phyloP scores from a whole-genome alignment of 2,797 vertebrate species.

The Sandelia bainsii region DNA sequence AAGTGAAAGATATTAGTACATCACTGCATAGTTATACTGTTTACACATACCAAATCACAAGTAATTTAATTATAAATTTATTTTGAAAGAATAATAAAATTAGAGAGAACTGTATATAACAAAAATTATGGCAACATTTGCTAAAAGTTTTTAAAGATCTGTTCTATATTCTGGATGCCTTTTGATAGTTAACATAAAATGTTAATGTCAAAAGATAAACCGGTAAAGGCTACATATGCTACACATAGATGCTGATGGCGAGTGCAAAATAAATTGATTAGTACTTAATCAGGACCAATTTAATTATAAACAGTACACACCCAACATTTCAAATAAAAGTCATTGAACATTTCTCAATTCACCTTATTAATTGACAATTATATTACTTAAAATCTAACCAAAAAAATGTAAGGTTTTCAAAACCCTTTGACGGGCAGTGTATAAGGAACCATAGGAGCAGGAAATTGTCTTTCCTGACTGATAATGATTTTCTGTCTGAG shows the following conservation, averaged over 20 bases:
- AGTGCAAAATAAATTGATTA: neutral
- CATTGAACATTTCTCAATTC: neutral
- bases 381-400: neutral
- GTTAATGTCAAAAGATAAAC: neutral
- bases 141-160: neutral
- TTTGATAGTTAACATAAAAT: neutral
- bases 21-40: too few species aligned
- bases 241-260: neutral
- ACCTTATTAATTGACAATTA: neutral
- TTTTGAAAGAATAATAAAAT: too few species aligned
- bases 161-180: neutral
- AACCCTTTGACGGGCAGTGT: slow-evolving; percentile 43
- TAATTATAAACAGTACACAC: neutral
- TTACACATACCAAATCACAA: neutral
- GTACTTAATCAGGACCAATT: neutral
- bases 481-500: slow-evolving; percentile 80
- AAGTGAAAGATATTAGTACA: too few species aligned
- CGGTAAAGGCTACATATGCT: too few species aligned
- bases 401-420: slow-evolving; percentile 28
- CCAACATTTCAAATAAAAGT: neutral
- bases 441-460: slow-evolving; percentile 66
- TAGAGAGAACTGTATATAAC: too few species aligned
- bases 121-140: too few species aligned
- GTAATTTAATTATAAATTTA: neutral
- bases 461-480: slow-evolving; percentile 78